Conservation (phyloP, 1,140 invertebrate species). For the Batillaria attramentaria region DNA sequence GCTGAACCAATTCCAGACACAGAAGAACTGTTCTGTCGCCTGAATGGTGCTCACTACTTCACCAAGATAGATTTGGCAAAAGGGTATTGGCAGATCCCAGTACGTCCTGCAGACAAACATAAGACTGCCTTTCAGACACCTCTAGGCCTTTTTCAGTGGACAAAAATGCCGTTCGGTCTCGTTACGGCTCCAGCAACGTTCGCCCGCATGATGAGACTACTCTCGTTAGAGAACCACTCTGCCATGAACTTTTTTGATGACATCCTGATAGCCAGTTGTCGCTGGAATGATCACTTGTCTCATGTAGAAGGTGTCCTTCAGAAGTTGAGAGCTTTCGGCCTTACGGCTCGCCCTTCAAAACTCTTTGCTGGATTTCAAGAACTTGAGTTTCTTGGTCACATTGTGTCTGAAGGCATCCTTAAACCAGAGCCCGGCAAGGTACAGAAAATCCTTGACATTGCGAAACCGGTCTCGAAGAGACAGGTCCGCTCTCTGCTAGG, state of each 20-base stretch:
- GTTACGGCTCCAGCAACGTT: slow-evolving; percentile 33
- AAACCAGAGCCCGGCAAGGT: too few relatives aligned
- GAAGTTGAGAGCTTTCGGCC: too few relatives aligned
- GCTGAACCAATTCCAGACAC: slow-evolving; percentile 40
- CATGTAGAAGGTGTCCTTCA: neutral
- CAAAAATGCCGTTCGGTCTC: slow-evolving; percentile 38
- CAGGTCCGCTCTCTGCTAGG: too few relatives aligned
- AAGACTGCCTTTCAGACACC: slow-evolving; percentile 28
- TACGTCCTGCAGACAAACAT: neutral
- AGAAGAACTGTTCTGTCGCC: slow-evolving; percentile 38
- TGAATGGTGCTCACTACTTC: slow-evolving; percentile 8
- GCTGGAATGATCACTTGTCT: slow-evolving; percentile 1
- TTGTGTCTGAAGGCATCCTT: too few relatives aligned
- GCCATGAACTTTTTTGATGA: slow-evolving; percentile 23
- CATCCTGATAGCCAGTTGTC: neutral
- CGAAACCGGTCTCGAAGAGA: too few relatives aligned
- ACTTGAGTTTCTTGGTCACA: too few relatives aligned
- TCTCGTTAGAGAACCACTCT: slow-evolving; percentile 52
- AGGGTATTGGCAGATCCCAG: slow-evolving; percentile 36
- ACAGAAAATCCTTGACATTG: too few relatives aligned
- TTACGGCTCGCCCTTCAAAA: too few relatives aligned
- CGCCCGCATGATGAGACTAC: slow-evolving; percentile 48
- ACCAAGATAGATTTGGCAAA: slow-evolving; percentile 35
- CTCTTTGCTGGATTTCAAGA: too few relatives aligned
- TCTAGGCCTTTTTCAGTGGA: slow-evolving; percentile 27